Conservation (phyloP, 2,113 vertebrate genomes). For the Oxyura jamaicensis region DNA sequence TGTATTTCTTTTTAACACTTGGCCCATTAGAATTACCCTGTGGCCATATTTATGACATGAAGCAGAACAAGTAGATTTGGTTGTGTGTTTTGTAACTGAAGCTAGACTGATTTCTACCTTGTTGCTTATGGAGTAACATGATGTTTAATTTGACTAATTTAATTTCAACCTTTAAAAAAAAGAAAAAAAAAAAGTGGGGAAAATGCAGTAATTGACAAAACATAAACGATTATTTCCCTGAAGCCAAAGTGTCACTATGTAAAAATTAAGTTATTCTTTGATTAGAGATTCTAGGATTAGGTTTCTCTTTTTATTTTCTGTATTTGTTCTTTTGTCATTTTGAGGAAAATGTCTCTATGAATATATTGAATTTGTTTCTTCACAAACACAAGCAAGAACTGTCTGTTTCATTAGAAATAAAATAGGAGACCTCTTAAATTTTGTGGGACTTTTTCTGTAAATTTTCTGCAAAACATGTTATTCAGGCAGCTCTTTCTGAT, state of each 20-base stretch:
- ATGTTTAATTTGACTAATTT: slow-evolving; percentile 49
- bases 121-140: neutral
- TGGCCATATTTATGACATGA: neutral
- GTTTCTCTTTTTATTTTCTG: neutral
- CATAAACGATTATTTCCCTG: slow-evolving; percentile 29
- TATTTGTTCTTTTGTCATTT: neutral
- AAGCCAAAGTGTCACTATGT: slow-evolving; percentile 15
- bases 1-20: neutral
- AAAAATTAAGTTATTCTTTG: slow-evolving; percentile 34
- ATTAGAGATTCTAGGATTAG: neutral
- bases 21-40: neutral
- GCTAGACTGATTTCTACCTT: neutral
- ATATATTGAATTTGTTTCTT: neutral
- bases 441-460: neutral
- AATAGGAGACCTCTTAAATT: neutral
- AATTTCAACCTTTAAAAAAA: slow-evolving; percentile 38
- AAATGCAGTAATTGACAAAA: slow-evolving; percentile 36
- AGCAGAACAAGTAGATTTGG: slow-evolving; percentile 20
- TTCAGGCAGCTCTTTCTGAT: neutral
- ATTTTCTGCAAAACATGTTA: neutral
- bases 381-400: neutral
- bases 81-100: slow-evolving; percentile 52
- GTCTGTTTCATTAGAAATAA: neutral
- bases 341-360: neutral
- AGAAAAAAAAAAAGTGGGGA: neutral